These are phyloP conservation scores for Diadegma fenestrale DNA, from an alignment of 2,888 invertebrate genomes.

Conservation along the genomic window DNA sequence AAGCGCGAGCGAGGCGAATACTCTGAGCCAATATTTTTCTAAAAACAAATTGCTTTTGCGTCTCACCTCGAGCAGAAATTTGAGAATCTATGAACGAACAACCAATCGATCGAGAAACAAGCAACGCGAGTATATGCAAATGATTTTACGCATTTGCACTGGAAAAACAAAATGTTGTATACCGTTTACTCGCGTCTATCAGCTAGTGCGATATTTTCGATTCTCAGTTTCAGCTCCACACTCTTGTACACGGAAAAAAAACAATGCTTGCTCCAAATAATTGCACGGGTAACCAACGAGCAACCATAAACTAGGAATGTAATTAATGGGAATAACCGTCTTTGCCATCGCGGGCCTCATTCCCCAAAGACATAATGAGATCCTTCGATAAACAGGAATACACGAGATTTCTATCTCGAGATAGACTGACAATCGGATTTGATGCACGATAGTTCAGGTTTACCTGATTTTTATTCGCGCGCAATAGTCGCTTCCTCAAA, in stretches of 20 bases:
- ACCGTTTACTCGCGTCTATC: background rate
- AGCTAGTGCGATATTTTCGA: no score
- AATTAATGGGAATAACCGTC: background rate
- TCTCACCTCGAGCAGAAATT: background rate
- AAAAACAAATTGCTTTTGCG: background rate
- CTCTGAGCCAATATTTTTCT: background rate
- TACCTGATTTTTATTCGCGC: background rate
- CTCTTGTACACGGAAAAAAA: background rate
- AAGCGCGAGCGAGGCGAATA: no score
- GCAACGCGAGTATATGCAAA: background rate
- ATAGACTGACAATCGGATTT: conserved; percentile 6
- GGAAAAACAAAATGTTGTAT: no score
- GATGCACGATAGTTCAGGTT: background rate
- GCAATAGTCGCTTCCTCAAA: background rate
- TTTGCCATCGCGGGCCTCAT: background rate
- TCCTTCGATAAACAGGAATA: background rate
- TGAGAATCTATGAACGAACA: background rate
- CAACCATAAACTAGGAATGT: background rate
- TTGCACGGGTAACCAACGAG: background rate
- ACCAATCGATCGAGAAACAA: background rate
- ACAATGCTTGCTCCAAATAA: background rate
- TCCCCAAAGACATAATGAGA: background rate
- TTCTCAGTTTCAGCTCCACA: background rate
- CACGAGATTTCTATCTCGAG: no score
- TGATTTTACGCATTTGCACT: background rate